Conservation (phyloP, 1,140 invertebrate species). For the Cydia pomonella region DNA sequence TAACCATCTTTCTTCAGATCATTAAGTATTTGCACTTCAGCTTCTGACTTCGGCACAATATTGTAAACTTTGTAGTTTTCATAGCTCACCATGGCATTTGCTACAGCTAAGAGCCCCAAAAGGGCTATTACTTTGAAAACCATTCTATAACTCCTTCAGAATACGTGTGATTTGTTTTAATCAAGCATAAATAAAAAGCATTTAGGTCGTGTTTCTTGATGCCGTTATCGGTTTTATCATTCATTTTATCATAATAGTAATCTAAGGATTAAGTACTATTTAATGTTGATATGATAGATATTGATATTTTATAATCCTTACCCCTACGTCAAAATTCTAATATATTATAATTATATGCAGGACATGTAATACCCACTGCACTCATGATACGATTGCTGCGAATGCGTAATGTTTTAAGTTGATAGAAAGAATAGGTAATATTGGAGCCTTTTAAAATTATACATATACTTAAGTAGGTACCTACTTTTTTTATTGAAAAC, state of each 20-base stretch:
- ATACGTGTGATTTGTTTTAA: constrained; percentile 1
- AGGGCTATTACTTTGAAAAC: constrained; percentile 18
- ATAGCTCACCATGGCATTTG: constrained; percentile 60
- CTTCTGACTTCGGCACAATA: constrained; percentile 60
- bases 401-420: too few relatives aligned
- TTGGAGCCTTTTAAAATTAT: too few relatives aligned
- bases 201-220: neutral
- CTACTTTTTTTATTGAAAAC: too few relatives aligned
- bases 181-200: neutral
- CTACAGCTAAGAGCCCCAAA: constrained; percentile 49
- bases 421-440: too few relatives aligned
- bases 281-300: neutral
- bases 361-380: neutral
- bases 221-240: constrained; percentile 8
- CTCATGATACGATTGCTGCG: too few relatives aligned
- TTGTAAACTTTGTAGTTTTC: constrained; percentile 80
- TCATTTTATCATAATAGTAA: constrained; percentile 1
- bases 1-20: constrained; percentile 52
- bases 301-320: neutral
- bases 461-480: too few relatives aligned
- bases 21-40: constrained; percentile 53
- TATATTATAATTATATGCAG: neutral
- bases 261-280: neutral
- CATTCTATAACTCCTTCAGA: neutral
- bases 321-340: neutral